phyloP scores from a whole-genome alignment of 2,888 invertebrate species.

The Epistrophe grossulariae region DNA sequence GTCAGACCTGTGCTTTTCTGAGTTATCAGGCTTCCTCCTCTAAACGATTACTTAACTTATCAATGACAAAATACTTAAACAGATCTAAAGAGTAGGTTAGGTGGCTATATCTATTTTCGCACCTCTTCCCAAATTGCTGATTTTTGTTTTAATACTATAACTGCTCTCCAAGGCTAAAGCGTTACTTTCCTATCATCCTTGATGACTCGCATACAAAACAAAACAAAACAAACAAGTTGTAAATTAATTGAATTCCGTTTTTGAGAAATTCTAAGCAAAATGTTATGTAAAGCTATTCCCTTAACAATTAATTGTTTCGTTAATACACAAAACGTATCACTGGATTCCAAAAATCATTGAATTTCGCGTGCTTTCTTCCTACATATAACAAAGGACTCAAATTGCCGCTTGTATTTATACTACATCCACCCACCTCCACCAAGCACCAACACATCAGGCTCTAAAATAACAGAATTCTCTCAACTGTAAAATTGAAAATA shows the following conservation, averaged over 20 bases:
- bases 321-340: conserved; percentile 43
- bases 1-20: too few relatives aligned
- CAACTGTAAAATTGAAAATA: conserved; percentile 74
- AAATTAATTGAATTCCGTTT: conserved; percentile 60
- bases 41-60: too few relatives aligned
- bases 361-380: conserved; percentile 28
- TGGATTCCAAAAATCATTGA: conserved; percentile 48
- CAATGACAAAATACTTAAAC: too few relatives aligned
- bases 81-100: too few relatives aligned
- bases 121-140: neutral
- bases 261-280: conserved; percentile 36
- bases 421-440: neutral
- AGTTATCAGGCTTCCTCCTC: too few relatives aligned
- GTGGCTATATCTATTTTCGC: too few relatives aligned
- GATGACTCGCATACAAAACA: neutral
- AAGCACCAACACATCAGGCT: neutral
- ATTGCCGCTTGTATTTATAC: neutral
- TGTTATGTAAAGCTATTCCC: conserved; percentile 8
- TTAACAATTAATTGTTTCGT: conserved; percentile 60
- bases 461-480: conserved; percentile 48
- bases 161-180: neutral
- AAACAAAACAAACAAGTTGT: conserved; percentile 54
- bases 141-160: neutral
- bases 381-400: conserved; percentile 19
- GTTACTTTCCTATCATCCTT: neutral